Evolutionary conservation across 2,797 vertebrate species (phyloP), one percentile per base, ranked within the genome.

Genomic region (Myotis findleyi): DNA sequence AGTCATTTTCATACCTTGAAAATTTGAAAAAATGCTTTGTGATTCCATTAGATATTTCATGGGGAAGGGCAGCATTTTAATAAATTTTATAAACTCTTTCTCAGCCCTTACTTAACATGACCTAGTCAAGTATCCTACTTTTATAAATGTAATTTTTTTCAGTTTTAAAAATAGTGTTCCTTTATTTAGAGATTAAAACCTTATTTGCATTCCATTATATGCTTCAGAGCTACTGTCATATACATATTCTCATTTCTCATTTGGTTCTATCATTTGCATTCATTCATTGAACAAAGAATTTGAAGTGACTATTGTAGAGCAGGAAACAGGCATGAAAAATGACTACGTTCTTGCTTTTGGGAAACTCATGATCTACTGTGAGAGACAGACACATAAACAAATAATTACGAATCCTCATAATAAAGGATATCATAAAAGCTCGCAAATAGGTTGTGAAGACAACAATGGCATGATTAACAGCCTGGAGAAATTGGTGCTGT

Each of bases 151-250:
- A 44, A 38, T 33, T 27, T n/a, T 51, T 59, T 85, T 76, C 51
- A 6, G 53, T 57, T 53, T 82, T 62, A 17, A 53, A 71, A 62
- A 87, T 57, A 51, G n/a, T 7, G 5, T n/a, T 85, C 30, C 51
- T 69, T 95, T 53, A 69, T 57, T 79, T 87, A 81, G 93, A 90
- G 77, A 95, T 79, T 25, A 73, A 90, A 72, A n/a, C 44, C 57
- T 57, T n/a, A 80, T 79, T 66, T 69, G n/a, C 85, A 80, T 94
- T 93, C 91, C n/a, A 3, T 12, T 36, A 76, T 62, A 73, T 38
- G 41, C 71, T 81, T 71, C 53, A 69, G 1, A 33, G 49, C 62
- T 87, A 72, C 8, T 93, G n/a, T 91, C 85, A 77, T 38, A 21
- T 4, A 75, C 30, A 82, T 77, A 21, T 59, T 51, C 87, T 87